phyloP scores from a whole-genome alignment of 2,888 invertebrate genomes.

The Lucinisca nassula region DNA sequence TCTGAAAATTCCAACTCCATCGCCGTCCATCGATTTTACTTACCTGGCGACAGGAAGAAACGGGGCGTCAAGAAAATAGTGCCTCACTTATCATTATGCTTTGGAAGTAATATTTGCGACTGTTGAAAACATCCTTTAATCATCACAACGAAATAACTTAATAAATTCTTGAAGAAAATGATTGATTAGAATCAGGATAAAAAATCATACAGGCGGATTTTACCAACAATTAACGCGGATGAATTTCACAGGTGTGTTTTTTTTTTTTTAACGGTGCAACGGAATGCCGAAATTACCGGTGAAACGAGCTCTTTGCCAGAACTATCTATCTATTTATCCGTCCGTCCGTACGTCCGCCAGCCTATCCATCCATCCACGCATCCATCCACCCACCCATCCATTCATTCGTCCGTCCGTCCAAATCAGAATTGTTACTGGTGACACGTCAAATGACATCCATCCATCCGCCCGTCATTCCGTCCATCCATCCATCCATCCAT shows the following conservation, averaged over 20 bases:
- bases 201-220: not conserved
- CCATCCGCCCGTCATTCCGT: no score
- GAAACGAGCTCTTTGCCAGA: no score
- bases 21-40: constrained; percentile 55
- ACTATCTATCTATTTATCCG: no score
- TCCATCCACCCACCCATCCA: no score
- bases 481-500: no score
- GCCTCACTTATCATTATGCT: not conserved
- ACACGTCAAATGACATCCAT: no score
- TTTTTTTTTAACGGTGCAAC: no score
- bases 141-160: not conserved
- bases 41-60: constrained; percentile 68
- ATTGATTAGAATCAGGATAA: not conserved
- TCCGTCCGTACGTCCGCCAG: no score
- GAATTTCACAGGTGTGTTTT: not conserved
- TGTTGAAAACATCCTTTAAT: not conserved
- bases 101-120: not conserved
- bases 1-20: constrained; percentile 76
- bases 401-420: no score
- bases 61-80: not conserved
- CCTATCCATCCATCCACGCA: no score
- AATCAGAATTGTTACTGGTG: no score
- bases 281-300: no score
- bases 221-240: not conserved
- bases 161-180: not conserved